A percentile compares a stretch with the other conserved stretches of the same genome.
Conservation (phyloP, 2,797 vertebrate genomes). For the Platyrinchus mystaceus region DNA sequence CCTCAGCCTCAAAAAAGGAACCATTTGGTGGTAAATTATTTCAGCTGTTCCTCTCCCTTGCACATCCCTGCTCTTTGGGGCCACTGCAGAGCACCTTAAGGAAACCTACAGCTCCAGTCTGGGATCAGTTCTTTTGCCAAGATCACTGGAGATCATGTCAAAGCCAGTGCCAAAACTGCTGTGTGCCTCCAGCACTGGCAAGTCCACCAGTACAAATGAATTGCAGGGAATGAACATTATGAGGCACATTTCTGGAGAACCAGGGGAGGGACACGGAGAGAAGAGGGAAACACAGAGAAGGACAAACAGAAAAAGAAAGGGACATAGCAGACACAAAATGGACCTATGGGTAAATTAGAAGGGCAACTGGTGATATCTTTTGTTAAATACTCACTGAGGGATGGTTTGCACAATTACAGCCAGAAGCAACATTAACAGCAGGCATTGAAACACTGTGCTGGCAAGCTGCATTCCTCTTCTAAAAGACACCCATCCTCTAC, state of each 20-base stretch:
- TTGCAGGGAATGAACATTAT: not conserved
- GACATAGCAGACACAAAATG: not conserved
- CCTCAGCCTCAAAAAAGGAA: not conserved
- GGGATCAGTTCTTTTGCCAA: not conserved
- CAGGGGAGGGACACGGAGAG: not conserved
- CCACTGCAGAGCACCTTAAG: not conserved
- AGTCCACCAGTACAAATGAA: not conserved
- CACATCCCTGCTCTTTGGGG: not conserved
- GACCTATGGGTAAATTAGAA: not conserved
- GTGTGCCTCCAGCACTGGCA: conserved; percentile 18
- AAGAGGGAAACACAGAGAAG: not conserved
- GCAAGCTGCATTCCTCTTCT: not conserved
- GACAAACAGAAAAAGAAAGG: not conserved
- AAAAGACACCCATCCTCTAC: not conserved
- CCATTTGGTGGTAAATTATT: not conserved
- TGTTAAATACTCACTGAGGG: not conserved
- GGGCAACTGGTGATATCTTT: not conserved
- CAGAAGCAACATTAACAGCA: not conserved
- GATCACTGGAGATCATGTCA: not conserved
- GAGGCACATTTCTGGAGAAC: not conserved
- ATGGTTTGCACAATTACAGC: not conserved
- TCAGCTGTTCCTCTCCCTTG: not conserved
- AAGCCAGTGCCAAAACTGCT: not conserved
- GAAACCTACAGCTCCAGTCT: not conserved
- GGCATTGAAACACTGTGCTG: not conserved